Conservation (phyloP, 1,140 invertebrate genomes). For the Melanaphis sacchari region DNA sequence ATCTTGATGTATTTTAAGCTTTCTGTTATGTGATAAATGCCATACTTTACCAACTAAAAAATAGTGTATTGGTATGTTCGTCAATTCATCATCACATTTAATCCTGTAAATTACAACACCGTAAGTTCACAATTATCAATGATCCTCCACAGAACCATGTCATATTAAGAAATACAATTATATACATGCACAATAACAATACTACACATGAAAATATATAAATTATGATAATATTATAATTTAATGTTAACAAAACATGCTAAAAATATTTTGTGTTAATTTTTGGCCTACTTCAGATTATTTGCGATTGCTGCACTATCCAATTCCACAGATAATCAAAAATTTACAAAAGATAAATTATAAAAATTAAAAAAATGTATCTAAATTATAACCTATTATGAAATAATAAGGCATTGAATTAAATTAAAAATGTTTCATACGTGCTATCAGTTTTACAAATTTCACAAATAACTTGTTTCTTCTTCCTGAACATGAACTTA, state of each 20-base stretch:
- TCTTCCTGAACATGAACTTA: constrained; percentile 32
- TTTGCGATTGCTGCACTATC: no score
- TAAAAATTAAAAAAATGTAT: no score
- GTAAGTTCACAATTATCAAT: no score
- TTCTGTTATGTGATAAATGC: neutral
- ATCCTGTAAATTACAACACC: neutral
- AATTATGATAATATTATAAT: no score
- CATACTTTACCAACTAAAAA: constrained; percentile 39
- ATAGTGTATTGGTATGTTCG: constrained; percentile 40
- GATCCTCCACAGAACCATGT: no score
- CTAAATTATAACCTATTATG: neutral
- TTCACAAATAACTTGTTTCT: constrained; percentile 59
- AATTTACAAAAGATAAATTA: no score
- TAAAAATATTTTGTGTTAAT: neutral
- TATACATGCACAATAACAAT: no score
- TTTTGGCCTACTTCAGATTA: no score
- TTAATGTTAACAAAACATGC: no score
- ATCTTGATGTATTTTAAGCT: neutral
- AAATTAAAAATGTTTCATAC: neutral
- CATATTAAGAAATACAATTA: no score
- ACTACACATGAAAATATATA: no score
- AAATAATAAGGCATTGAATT: neutral
- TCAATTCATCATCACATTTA: neutral
- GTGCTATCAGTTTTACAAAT: neutral
- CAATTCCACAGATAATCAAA: neutral